Conservation (phyloP, 2,888 invertebrate genomes). For the Apodemia hepburni region DNA sequence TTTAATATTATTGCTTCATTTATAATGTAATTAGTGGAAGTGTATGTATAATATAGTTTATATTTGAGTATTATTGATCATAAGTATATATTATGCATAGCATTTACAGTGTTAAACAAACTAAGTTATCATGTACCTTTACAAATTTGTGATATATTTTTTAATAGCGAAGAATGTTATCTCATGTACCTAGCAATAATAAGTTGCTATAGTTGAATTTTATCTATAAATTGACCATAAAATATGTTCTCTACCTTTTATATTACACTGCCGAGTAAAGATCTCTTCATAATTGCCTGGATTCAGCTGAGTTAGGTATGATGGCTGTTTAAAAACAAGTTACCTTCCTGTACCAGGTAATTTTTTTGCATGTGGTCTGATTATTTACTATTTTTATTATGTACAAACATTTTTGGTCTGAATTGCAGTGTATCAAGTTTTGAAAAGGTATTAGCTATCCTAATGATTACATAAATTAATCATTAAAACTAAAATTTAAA, state of each 20-base stretch:
- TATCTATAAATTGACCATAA: neutral
- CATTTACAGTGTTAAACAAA: conserved; percentile 42
- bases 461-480: neutral
- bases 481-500: neutral
- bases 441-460: too few relatives aligned
- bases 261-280: neutral
- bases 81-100: conserved; percentile 30
- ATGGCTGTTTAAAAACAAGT: too few relatives aligned
- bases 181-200: conserved; percentile 2
- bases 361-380: too few relatives aligned
- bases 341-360: too few relatives aligned
- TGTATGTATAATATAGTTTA: conserved; percentile 37
- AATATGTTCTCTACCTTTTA: neutral
- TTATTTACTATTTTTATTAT: too few relatives aligned
- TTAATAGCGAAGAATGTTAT: neutral
- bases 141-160: conserved; percentile 15
- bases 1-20: conserved; percentile 33
- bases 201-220: neutral
- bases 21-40: conserved; percentile 34
- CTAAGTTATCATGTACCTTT: conserved; percentile 1
- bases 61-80: conserved; percentile 46
- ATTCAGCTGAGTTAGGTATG: neutral
- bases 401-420: too few relatives aligned
- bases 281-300: neutral
- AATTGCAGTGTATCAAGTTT: too few relatives aligned